A percentile compares a stretch with the other conserved stretches of the same genome.
Evolutionary conservation across 2,888 invertebrate species (phyloP).

Genomic region (Therioaphis trifolii): DNA sequence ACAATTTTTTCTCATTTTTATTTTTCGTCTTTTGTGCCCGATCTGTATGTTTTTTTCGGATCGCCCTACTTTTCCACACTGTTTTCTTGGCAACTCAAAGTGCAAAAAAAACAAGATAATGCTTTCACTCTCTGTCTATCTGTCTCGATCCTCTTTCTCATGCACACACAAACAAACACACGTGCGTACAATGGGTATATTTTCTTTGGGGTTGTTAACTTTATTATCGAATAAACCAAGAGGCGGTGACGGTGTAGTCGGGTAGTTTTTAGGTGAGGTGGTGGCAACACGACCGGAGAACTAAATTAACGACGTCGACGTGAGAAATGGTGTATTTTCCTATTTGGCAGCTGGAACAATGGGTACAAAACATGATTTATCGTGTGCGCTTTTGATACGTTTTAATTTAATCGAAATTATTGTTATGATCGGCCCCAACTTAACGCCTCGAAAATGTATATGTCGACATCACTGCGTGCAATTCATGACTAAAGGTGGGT

Average conservation of each 20-base stretch:
- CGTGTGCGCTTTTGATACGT: conserved; percentile 44
- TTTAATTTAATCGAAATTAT: conserved; percentile 55
- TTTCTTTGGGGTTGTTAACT: conserved; percentile 54
- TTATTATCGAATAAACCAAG: conserved; percentile 52
- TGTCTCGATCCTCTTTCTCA: neutral
- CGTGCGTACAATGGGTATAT: conserved; percentile 16
- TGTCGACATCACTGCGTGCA: too few relatives aligned
- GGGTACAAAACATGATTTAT: conserved; percentile 62
- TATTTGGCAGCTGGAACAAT: conserved; percentile 58
- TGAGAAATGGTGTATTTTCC: conserved; percentile 59
- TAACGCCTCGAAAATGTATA: neutral
- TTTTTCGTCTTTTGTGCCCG: neutral
- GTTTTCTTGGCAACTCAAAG: neutral
- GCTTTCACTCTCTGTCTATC: neutral
- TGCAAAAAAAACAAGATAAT: conserved; percentile 23
- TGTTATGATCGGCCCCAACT: neutral
- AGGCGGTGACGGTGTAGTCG: neutral
- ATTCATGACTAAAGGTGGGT: too few relatives aligned
- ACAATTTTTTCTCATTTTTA: conserved; percentile 12
- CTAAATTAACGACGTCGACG: conserved; percentile 59
- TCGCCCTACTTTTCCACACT: neutral
- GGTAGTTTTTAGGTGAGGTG: neutral
- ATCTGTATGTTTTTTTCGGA: neutral
- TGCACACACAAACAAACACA: neutral
- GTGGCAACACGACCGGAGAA: conserved; percentile 15